phyloP scores from a whole-genome alignment of 2,113 vertebrate genomes.

The Otis tarda region DNA sequence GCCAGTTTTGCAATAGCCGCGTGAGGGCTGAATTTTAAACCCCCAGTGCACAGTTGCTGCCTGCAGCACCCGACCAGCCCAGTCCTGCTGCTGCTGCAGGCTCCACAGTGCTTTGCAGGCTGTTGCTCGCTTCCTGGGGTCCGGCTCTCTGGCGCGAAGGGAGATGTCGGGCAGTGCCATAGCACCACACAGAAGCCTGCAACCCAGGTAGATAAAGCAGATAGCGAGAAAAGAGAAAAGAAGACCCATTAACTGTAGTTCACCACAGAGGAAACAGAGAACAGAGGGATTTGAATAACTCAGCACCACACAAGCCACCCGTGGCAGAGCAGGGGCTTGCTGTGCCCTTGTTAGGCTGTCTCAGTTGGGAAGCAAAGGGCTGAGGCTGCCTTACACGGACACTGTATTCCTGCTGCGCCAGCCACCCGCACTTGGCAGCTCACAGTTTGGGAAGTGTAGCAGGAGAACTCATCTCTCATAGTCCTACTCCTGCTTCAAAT shows the following conservation, averaged over 20 bases:
- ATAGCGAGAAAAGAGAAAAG: not conserved
- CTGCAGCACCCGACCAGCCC: not conserved
- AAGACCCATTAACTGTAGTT: not conserved
- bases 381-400: not conserved
- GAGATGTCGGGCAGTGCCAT: not conserved
- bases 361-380: not conserved
- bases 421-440: accelerated
- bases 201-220: not conserved
- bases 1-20: not conserved
- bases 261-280: not conserved
- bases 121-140: not conserved
- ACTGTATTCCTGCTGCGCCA: accelerated
- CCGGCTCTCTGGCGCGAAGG: accelerated
- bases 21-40: not conserved
- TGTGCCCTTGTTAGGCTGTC: not conserved
- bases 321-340: not conserved
- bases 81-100: not conserved
- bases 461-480: accelerated
- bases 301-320: not conserved
- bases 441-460: not conserved
- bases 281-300: not conserved
- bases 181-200: not conserved
- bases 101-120: not conserved
- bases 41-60: accelerated
- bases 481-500: not conserved